A percentile compares a stretch with the other conserved stretches of the same genome.
These are phyloP conservation scores for Dinocampus coccinellae DNA, from an alignment of 2,888 invertebrate species.

Conservation along the genomic window DNA sequence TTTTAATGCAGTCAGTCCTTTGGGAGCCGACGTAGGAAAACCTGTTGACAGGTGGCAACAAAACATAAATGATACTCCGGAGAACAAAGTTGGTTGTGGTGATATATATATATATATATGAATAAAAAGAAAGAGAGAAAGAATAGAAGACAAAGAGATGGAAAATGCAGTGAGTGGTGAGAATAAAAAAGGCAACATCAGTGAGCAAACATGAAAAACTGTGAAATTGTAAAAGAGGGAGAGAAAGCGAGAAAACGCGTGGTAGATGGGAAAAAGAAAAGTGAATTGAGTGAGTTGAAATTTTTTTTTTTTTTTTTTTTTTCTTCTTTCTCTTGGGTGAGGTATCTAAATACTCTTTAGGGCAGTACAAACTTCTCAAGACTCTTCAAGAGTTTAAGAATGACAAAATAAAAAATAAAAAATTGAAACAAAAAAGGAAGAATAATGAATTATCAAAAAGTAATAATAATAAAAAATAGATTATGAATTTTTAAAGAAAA, in stretches of 20 bases:
- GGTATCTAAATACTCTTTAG: background rate
- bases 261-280: too few relatives aligned
- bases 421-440: background rate
- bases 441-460: too few relatives aligned
- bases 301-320: too few relatives aligned
- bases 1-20: background rate
- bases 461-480: background rate
- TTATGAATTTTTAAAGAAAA: too few relatives aligned
- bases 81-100: background rate
- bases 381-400: background rate
- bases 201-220: background rate
- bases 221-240: background rate
- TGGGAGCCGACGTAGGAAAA: background rate
- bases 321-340: background rate
- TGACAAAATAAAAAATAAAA: background rate
- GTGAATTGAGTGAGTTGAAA: background rate
- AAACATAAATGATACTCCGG: background rate
- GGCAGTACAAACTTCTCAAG: background rate
- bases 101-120: too few relatives aligned
- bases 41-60: constrained; percentile 19
- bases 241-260: background rate
- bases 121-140: background rate
- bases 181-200: background rate
- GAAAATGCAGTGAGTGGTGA: background rate
- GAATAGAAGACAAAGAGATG: background rate